A percentile compares a stretch with the other conserved stretches of the same genome.
phyloP scores from a whole-genome alignment of 2,113 vertebrate genomes.

The Takifugu flavidus region DNA sequence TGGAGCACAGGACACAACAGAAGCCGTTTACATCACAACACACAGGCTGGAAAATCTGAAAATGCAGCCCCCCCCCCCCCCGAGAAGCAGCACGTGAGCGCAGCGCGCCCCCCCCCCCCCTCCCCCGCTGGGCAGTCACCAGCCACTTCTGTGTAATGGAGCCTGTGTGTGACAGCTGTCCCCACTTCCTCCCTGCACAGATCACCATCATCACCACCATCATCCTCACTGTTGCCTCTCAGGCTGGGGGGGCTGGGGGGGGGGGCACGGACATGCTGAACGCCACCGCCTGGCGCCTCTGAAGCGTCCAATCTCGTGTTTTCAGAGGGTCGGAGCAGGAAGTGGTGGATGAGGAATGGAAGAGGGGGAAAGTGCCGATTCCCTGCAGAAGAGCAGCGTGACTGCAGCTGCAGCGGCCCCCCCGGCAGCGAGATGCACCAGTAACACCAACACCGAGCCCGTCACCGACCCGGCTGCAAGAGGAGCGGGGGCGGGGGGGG shows the following conservation, averaged over 20 bases:
- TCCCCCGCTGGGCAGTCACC: constrained; percentile 46
- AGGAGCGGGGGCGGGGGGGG: background rate
- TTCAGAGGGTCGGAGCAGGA: background rate
- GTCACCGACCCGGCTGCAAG: no score
- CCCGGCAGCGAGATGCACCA: no score
- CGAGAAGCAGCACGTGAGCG: background rate
- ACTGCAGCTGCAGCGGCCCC: constrained; percentile 22
- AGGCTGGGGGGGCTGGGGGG: constrained; percentile 10
- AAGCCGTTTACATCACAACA: background rate
- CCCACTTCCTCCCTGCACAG: constrained; percentile 19
- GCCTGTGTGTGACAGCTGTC: constrained; percentile 76
- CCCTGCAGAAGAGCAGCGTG: constrained; percentile 31
- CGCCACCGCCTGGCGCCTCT: no score
- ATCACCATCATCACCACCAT: background rate
- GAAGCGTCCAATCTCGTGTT: background rate
- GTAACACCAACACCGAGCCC: no score
- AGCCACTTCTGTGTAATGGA: constrained; percentile 72
- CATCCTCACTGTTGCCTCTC: background rate
- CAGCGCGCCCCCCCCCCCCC: background rate
- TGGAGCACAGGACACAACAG: constrained; percentile 47
- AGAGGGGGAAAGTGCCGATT: no score
- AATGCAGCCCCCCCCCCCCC: background rate
- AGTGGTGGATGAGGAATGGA: no score
- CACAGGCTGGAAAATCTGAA: constrained; percentile 5
- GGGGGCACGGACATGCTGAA: background rate